phyloP scores from a whole-genome alignment of 53 echinoderm and acorn worm genomes.

The Actinopyga echinites region DNA sequence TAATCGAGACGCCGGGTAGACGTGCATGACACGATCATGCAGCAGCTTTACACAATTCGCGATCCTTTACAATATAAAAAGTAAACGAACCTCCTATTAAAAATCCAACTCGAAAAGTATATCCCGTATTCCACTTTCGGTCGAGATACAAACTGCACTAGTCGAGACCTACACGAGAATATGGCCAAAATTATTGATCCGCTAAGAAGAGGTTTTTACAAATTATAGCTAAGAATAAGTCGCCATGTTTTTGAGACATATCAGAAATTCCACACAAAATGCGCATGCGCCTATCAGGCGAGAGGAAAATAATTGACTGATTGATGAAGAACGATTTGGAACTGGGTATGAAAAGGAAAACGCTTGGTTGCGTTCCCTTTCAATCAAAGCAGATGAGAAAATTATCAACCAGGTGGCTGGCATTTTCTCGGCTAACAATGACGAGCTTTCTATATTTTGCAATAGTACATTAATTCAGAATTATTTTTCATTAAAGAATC shows the following conservation, averaged over 20 bases:
- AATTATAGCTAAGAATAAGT: constrained; percentile 36
- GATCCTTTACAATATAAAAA: constrained; percentile 8
- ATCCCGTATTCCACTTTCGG: constrained; percentile 43
- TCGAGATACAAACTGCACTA: constrained; percentile 10
- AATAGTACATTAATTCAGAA: constrained; percentile 23
- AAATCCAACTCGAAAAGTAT: constrained; percentile 37
- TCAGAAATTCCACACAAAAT: constrained; percentile 71
- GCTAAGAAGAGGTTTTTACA: constrained; percentile 43
- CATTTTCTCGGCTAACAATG: constrained; percentile 37
- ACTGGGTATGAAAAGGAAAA: constrained; percentile 32
- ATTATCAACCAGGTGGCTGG: constrained; percentile 40
- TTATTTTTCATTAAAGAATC: constrained; percentile 21
- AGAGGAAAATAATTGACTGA: constrained; percentile 45
- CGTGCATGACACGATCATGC: constrained; percentile 21
- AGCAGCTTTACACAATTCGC: constrained; percentile 26
- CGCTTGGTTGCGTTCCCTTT: constrained; percentile 38
- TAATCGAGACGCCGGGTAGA: constrained; percentile 28
- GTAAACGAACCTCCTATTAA: constrained; percentile 3
- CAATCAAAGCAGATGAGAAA: constrained; percentile 37
- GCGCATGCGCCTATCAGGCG: constrained; percentile 64
- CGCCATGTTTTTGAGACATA: constrained; percentile 80
- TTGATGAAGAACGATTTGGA: constrained; percentile 45
- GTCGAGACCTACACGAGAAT: constrained; percentile 15
- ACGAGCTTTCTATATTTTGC: constrained; percentile 14
- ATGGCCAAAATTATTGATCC: constrained; percentile 42